Evolutionary conservation across 64 coral and sea anemone species (phyloP).

Genomic region (Catalaphyllia jardinei): DNA sequence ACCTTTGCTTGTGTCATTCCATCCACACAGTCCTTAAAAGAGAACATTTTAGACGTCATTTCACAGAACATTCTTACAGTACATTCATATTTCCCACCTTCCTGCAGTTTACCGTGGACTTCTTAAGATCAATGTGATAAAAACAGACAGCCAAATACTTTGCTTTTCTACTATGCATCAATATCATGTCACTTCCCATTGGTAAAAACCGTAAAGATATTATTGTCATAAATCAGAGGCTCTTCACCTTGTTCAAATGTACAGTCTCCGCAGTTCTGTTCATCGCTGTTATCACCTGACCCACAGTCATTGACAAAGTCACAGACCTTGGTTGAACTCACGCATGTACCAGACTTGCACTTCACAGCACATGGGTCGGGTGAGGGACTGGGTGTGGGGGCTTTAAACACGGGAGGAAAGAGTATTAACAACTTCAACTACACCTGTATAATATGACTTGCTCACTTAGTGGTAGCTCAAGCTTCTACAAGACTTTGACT

Average conservation of each 20-base stretch:
- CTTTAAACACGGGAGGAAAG: neutral
- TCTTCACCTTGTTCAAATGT: slow-evolving; percentile 86
- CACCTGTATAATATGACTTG: no score
- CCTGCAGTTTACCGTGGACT: no score
- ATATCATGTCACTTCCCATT: no score
- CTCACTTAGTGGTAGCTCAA: no score
- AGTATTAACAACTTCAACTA: neutral
- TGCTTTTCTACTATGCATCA: no score
- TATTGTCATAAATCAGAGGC: no score
- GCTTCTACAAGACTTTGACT: no score
- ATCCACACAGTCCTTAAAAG: slow-evolving; percentile 67
- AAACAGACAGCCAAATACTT: no score
- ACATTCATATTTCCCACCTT: no score
- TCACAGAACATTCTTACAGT: no score
- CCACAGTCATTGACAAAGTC: slow-evolving; percentile 97
- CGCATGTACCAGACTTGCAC: slow-evolving; percentile 76
- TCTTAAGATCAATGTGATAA: no score
- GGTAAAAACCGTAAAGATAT: no score
- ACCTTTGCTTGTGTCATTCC: slow-evolving; percentile 96
- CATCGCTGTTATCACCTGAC: slow-evolving; percentile 75
- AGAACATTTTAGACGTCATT: neutral
- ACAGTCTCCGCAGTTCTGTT: slow-evolving; percentile 79
- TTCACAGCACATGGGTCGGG: slow-evolving; percentile 87
- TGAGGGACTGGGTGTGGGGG: slow-evolving; percentile 79
- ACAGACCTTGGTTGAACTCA: slow-evolving; percentile 73